phyloP scores from a whole-genome alignment of 2,797 vertebrate species.

The Chromis chromis region DNA sequence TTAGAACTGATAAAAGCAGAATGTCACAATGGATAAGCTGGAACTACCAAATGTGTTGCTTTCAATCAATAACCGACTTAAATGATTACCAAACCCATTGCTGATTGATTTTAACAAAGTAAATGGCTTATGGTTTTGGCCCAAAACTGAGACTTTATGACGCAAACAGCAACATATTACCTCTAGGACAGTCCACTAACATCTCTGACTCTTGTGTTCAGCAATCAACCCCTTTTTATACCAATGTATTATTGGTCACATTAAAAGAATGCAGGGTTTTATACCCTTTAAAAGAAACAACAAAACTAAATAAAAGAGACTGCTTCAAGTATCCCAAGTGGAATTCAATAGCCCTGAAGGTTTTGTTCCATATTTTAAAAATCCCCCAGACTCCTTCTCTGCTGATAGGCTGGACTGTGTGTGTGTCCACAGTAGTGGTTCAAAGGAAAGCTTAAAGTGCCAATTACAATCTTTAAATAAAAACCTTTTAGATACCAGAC shows the following conservation, averaged over 20 bases:
- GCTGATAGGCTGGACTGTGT: constrained; percentile 47
- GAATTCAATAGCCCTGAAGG: constrained; percentile 70
- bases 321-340: constrained; percentile 71
- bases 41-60: neutral
- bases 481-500: neutral
- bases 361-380: constrained; percentile 33
- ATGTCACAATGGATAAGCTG: neutral
- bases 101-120: no score
- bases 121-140: neutral
- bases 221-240: constrained; percentile 14
- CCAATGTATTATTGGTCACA: constrained; percentile 2
- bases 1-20: neutral
- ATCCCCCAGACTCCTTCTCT: constrained; percentile 50
- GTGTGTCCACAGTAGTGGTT: constrained; percentile 19
- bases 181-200: constrained; percentile 11
- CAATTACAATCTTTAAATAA: constrained; percentile 37
- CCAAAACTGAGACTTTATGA: no score
- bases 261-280: constrained; percentile 19
- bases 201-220: constrained; percentile 36
- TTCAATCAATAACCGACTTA: neutral
- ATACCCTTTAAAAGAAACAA: constrained; percentile 10
- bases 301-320: constrained; percentile 39
- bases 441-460: constrained; percentile 36
- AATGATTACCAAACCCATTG: no score
- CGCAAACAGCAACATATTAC: neutral